Evolutionary conservation across 2,888 invertebrate genomes (phyloP).

Genomic region (Scaptomyza polygonia): DNA sequence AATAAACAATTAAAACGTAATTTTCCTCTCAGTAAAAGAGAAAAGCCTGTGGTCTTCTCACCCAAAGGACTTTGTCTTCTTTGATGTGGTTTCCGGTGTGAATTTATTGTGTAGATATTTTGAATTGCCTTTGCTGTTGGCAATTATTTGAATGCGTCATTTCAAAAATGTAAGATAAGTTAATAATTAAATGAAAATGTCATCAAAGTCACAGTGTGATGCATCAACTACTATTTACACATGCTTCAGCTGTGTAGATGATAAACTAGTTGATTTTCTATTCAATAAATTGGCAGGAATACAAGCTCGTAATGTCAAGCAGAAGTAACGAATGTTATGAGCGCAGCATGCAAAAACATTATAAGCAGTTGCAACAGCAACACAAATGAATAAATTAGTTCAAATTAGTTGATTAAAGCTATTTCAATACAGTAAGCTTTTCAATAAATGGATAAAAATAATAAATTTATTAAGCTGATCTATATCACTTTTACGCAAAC

Average conservation of each 20-base stretch:
- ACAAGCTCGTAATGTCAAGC: background rate
- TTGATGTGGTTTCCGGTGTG: background rate
- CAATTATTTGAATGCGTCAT: background rate
- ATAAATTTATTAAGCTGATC: background rate
- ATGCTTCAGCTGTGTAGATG: background rate
- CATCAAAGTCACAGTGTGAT: background rate
- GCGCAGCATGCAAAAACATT: conserved; percentile 4
- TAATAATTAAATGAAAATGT: background rate
- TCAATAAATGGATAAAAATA: background rate
- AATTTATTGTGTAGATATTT: background rate
- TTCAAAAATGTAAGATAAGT: background rate
- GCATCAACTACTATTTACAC: background rate
- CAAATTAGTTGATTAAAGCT: background rate
- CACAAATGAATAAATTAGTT: background rate
- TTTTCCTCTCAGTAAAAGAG: background rate
- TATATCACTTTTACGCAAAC: background rate
- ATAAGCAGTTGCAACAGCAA: background rate
- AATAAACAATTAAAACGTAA: background rate
- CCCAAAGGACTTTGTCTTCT: too few relatives aligned
- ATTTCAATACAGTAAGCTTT: background rate
- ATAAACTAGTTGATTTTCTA: background rate
- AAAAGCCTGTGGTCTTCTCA: too few relatives aligned
- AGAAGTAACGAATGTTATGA: background rate
- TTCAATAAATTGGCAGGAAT: background rate
- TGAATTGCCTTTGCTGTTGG: background rate